Conservation (phyloP, 2,888 invertebrate genomes). For the Entomobrya multifasciata region DNA sequence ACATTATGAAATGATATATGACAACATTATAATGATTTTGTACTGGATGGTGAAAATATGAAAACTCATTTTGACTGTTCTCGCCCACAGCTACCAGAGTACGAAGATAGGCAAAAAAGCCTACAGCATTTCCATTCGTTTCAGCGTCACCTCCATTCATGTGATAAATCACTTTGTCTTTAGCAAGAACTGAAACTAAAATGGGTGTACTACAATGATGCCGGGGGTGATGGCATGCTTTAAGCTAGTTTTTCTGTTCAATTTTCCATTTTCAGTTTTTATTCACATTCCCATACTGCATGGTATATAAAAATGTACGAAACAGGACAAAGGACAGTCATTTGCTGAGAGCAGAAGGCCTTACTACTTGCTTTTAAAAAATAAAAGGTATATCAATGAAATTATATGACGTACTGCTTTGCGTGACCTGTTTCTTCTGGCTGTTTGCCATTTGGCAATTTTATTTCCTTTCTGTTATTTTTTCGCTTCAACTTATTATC, state of each 20-base stretch:
- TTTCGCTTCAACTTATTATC: constrained; percentile 5
- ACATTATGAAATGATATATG: constrained; percentile 16
- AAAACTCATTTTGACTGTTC: constrained; percentile 3
- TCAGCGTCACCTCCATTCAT: constrained; percentile 10
- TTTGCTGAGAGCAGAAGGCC: not conserved
- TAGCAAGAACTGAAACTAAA: not conserved
- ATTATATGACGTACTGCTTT: constrained; percentile 30
- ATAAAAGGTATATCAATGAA: constrained; percentile 14
- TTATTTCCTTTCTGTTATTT: constrained; percentile 37
- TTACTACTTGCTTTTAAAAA: not conserved
- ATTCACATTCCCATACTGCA: not conserved
- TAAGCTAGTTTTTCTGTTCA: not conserved
- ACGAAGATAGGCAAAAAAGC: not conserved
- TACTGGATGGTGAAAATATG: not conserved
- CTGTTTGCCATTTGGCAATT: constrained; percentile 68
- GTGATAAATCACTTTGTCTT: constrained; percentile 50
- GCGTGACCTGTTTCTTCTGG: constrained; percentile 61
- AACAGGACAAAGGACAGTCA: constrained; percentile 19
- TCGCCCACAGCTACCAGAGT: not conserved
- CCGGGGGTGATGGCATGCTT: not conserved
- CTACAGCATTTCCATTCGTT: constrained; percentile 5
- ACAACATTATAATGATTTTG: not conserved
- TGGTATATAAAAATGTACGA: not conserved
- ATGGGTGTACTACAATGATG: not conserved
- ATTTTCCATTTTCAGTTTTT: constrained; percentile 5